Percentiles rank a stretch among this genome's conserved stretches.
phyloP scores from a whole-genome alignment of 2,113 vertebrate species.

The Silurus meridionalis region DNA sequence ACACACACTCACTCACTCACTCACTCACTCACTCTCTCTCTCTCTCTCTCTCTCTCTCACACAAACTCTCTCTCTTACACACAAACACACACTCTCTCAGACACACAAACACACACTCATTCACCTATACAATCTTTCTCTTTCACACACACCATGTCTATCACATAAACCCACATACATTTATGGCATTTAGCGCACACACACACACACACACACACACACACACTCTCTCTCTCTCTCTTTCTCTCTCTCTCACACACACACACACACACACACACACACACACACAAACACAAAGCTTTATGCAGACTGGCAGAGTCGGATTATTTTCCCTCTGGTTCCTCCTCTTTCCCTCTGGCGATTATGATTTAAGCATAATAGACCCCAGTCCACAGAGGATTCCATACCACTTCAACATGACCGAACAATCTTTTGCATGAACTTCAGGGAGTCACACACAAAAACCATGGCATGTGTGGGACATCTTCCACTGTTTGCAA shows the following conservation, averaged over 20 bases:
- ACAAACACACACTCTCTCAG: background rate
- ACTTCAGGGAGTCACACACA: background rate
- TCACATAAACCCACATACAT: background rate
- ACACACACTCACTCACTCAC: too few relatives aligned
- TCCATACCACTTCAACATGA: background rate
- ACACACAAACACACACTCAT: background rate
- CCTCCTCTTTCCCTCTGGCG: constrained; percentile 5
- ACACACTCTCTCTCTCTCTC: background rate
- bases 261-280: background rate
- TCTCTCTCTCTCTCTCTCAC: background rate
- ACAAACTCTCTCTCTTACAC: background rate
- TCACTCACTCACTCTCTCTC: background rate
- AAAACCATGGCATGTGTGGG: background rate
- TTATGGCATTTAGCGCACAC: background rate
- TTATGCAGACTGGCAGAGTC: constrained; percentile 20
- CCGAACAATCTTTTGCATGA: background rate
- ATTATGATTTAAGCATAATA: background rate
- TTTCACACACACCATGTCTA: background rate
- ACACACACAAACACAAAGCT: background rate
- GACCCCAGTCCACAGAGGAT: background rate
- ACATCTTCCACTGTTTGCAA: background rate
- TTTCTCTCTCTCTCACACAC: background rate
- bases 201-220: background rate
- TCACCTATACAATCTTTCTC: background rate
- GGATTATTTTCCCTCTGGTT: constrained; percentile 9